phyloP scores from a whole-genome alignment of 2,797 vertebrate species.

The Phataginus tricuspis region DNA sequence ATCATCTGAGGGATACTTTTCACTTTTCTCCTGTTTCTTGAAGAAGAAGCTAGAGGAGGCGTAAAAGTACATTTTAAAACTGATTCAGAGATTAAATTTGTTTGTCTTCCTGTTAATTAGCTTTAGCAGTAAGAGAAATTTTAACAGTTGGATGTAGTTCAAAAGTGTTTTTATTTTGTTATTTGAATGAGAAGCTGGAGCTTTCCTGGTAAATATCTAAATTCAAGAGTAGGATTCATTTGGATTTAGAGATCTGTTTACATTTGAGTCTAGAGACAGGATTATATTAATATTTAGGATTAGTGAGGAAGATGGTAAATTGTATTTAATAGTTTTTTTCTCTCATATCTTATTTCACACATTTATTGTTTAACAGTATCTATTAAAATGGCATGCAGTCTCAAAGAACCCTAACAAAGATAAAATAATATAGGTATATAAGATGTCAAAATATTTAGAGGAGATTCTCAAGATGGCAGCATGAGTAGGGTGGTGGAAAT shows the following conservation, averaged over 20 bases:
- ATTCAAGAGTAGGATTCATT: conserved; percentile 43
- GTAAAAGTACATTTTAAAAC: neutral
- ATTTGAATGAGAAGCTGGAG: neutral
- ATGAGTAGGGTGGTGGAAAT: too few relatives aligned
- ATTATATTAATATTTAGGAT: conserved; percentile 24
- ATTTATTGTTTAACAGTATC: conserved; percentile 16
- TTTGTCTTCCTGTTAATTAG: neutral
- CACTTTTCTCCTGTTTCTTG: neutral
- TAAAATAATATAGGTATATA: neutral
- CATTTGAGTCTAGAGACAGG: conserved; percentile 21
- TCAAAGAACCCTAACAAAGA: neutral
- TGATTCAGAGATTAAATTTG: neutral
- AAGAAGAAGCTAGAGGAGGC: neutral
- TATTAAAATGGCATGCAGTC: neutral
- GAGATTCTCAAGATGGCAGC: too few relatives aligned
- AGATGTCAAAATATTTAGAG: conserved; percentile 8
- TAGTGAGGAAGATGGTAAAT: conserved; percentile 13
- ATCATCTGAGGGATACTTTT: neutral
- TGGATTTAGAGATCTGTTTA: conserved; percentile 41
- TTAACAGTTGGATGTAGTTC: neutral
- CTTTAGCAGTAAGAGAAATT: neutral
- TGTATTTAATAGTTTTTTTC: neutral
- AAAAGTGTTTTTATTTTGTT: conserved; percentile 31
- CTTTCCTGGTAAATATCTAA: conserved; percentile 51
- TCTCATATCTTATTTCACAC: neutral